Percentiles rank a stretch among this genome's conserved stretches.
Conservation (phyloP, 2,888 invertebrate genomes). For the Polietes domitor region DNA sequence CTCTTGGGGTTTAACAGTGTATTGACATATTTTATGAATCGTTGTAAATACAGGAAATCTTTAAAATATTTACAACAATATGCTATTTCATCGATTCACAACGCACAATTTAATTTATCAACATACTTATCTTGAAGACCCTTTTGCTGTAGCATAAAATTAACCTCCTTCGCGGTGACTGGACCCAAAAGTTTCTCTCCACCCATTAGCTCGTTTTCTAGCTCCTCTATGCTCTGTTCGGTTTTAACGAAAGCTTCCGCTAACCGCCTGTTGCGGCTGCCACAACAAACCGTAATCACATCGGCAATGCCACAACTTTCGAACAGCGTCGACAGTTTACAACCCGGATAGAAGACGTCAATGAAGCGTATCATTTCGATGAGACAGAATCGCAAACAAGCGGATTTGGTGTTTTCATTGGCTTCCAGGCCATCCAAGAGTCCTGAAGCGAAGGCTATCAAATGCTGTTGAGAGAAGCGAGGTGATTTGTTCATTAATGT, state of each 20-base stretch:
- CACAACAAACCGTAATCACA: conserved; percentile 98
- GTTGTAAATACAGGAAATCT: conserved; percentile 98
- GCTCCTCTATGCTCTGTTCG: conserved; percentile 92
- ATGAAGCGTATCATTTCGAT: conserved; percentile 99
- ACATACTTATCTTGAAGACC: conserved; percentile 91
- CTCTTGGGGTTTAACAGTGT: conserved; percentile 88
- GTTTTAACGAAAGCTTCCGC: conserved; percentile 96
- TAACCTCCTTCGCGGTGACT: conserved; percentile 98
- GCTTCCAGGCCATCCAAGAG: conserved; percentile 97
- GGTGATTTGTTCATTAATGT: background rate
- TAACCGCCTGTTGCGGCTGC: conserved; percentile 95
- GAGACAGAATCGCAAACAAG: conserved; percentile 96
- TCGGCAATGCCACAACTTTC: conserved; percentile 99
- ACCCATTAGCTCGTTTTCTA: conserved; percentile 97
- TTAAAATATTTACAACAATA: conserved; percentile 74
- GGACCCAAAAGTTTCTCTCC: conserved; percentile 99
- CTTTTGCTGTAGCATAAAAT: conserved; percentile 94
- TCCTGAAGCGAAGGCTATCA: conserved; percentile 98
- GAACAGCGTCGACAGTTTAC: conserved; percentile 95
- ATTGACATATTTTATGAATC: conserved; percentile 95
- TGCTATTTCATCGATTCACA: background rate
- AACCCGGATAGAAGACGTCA: conserved; percentile 94
- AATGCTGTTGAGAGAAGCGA: conserved; percentile 87
- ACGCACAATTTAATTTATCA: conserved; percentile 70
- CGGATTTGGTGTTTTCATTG: conserved; percentile 99